Percentiles rank a stretch among this genome's conserved stretches.
These are phyloP conservation scores for Aldabrachelys gigantea DNA, from an alignment of 2,113 vertebrate species.

Conservation along the genomic window DNA sequence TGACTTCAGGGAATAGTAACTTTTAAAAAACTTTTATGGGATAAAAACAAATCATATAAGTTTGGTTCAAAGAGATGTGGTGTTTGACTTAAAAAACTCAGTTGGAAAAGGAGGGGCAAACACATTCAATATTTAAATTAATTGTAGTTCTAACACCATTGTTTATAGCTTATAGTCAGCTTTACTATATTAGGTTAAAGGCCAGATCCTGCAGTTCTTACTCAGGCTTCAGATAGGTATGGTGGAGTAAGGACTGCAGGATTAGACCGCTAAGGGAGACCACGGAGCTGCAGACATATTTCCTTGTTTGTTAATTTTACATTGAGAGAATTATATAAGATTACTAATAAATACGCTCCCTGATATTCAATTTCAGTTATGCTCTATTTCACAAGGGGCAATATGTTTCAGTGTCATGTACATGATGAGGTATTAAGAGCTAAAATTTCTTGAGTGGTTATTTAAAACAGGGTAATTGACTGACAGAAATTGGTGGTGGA, in stretches of 20 bases:
- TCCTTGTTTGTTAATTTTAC: neutral
- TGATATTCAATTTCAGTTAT: neutral
- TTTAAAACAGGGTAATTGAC: no score
- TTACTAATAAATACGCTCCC: neutral
- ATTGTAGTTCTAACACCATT: neutral
- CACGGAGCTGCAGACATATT: neutral
- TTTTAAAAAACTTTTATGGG: neutral
- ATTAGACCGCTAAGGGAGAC: neutral
- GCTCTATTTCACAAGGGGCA: neutral
- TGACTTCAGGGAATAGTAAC: neutral
- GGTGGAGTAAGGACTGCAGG: neutral
- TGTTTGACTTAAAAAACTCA: neutral
- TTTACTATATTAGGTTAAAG: neutral
- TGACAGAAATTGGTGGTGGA: neutral
- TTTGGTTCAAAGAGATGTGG: neutral
- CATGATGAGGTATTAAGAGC: neutral
- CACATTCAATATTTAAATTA: neutral
- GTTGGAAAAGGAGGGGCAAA: neutral
- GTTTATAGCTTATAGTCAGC: neutral
- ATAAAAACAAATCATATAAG: no score
- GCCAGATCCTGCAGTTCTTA: neutral
- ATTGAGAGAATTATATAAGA: neutral
- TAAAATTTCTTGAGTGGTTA: neutral
- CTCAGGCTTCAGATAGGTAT: neutral
- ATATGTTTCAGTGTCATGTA: neutral